Evolutionary conservation across 2,797 vertebrate species (phyloP).

Genomic region (Borostomias antarcticus): DNA sequence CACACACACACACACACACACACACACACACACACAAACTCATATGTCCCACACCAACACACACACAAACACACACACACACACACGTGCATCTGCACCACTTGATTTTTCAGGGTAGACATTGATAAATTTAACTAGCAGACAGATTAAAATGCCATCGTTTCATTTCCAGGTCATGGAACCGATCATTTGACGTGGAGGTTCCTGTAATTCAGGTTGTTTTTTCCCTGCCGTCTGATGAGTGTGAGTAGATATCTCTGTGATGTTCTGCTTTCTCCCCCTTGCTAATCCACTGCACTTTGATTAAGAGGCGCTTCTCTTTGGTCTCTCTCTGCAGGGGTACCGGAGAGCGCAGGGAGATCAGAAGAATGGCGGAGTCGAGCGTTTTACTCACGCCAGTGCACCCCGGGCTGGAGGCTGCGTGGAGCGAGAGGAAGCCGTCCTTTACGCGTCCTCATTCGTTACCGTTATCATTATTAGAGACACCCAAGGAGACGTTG

Average conservation of each 20-base stretch:
- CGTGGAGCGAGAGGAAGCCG: slow-evolving; percentile 26
- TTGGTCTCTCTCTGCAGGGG: slow-evolving; percentile 74
- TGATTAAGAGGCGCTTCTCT: slow-evolving; percentile 70
- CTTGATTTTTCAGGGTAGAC: slow-evolving; percentile 38
- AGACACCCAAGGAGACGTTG: slow-evolving; percentile 40
- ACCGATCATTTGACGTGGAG: slow-evolving; percentile 65
- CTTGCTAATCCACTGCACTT: slow-evolving; percentile 72
- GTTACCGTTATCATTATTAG: slow-evolving; percentile 44
- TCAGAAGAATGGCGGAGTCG: slow-evolving; percentile 59
- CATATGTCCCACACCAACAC: slow-evolving; percentile 14
- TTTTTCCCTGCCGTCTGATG: slow-evolving; percentile 65
- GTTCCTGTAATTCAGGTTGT: slow-evolving; percentile 59
- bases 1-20: slow-evolving; percentile 2
- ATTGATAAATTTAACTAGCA: slow-evolving; percentile 50
- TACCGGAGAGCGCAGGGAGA: slow-evolving; percentile 55
- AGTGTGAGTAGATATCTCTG: slow-evolving; percentile 58
- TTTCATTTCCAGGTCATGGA: slow-evolving; percentile 65
- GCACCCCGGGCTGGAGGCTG: slow-evolving; percentile 56
- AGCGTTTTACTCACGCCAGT: slow-evolving; percentile 70
- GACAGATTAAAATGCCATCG: slow-evolving; percentile 69
- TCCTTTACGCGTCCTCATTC: slow-evolving; percentile 55
- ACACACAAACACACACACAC: slow-evolving; percentile 3
- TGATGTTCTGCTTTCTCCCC: slow-evolving; percentile 58
- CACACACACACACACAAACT: slow-evolving; percentile 8
- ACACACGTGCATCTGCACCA: slow-evolving; percentile 26